Base-by-base conservation (phyloP, 2,888 invertebrate genomes). In the Fissipunctia ypsillon region DNA sequence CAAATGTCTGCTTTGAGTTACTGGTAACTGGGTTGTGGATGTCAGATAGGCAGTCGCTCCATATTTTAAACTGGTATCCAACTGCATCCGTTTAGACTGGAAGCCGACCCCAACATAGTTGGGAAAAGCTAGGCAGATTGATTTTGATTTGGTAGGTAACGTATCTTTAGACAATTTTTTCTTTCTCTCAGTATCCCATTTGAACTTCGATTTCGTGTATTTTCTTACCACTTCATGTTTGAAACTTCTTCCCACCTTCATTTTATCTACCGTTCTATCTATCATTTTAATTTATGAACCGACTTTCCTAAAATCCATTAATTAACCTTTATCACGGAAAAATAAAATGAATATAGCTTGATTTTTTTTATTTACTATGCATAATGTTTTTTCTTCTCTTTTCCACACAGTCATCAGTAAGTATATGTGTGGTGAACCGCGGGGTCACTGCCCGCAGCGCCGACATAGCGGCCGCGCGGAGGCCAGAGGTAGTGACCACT, bases 401-500 rank as follows among this genome's bases (percentile, higher is more conserved):
- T 22, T 19, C 14, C 9, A n/a, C 16, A 69, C 96, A 98, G 98
- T 97, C 98, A 87, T 97, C 97, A 93, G 97, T 98, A 90, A 98
- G 98, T 89, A 97, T 98, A 90, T 97, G 96, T 83, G 96, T 97
- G 90, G 96, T 97, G 88, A 97, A 97, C 91, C 97, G 97, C 84
- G 97, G 97, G 38, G 97, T 97, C 65, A 95, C 96, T 22, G 97
- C 97, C n/a, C 92, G 96, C 71, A 95, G 96, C 50, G 88, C 91
- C 0, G 95, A 95, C 87, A 94, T 95, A 63, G 97, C 97, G 78
- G 97, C 97, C 69, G 96, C 97, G 82, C 97, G 97, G 91, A 97
- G 97, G 87, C 97, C 98, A 66, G 98, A 98, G 94, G 97, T 98
- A 85, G 98, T 98, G 84, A 98, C 98, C 86, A 97, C 98, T 76